phyloP scores from a whole-genome alignment of 2,113 vertebrate genomes.

The Cyanoliseus patagonus region DNA sequence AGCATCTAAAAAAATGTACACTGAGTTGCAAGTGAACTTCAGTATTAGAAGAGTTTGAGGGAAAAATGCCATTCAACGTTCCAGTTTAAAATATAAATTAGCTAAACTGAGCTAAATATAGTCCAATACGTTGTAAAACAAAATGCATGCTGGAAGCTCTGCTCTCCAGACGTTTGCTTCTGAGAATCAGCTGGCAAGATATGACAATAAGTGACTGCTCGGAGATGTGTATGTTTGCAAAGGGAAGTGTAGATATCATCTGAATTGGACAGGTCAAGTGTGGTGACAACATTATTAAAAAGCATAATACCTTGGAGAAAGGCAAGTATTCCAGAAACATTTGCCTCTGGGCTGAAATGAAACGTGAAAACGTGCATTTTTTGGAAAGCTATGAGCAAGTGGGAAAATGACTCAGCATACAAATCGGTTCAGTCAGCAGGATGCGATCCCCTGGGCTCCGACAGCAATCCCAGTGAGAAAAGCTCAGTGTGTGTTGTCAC shows the following conservation, averaged over 20 bases:
- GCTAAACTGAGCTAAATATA: neutral
- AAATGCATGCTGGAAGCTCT: neutral
- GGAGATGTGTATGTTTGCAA: constrained; percentile 38
- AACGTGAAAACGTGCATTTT: constrained; percentile 53
- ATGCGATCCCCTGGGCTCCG: neutral
- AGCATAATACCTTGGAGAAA: constrained; percentile 58
- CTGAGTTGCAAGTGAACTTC: constrained; percentile 2
- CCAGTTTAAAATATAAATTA: constrained; percentile 23
- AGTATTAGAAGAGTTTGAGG: neutral
- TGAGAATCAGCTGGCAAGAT: constrained; percentile 35
- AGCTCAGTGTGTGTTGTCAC: rapidly evolving
- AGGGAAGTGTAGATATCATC: constrained; percentile 62
- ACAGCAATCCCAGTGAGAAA: rapidly evolving
- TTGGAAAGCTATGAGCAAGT: constrained; percentile 1
- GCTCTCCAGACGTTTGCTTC: constrained; percentile 41
- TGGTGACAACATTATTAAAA: constrained; percentile 65
- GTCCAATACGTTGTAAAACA: neutral
- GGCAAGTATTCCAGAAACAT: constrained; percentile 47
- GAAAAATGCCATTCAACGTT: neutral
- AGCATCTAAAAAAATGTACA: neutral
- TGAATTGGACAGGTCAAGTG: constrained; percentile 70
- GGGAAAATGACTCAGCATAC: constrained; percentile 56
- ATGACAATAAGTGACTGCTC: constrained; percentile 45
- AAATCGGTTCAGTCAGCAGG: neutral
- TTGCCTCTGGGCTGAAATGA: constrained; percentile 66